These are phyloP conservation scores for Ophraella communa DNA, from an alignment of 2,888 invertebrate genomes.

Conservation along the genomic window DNA sequence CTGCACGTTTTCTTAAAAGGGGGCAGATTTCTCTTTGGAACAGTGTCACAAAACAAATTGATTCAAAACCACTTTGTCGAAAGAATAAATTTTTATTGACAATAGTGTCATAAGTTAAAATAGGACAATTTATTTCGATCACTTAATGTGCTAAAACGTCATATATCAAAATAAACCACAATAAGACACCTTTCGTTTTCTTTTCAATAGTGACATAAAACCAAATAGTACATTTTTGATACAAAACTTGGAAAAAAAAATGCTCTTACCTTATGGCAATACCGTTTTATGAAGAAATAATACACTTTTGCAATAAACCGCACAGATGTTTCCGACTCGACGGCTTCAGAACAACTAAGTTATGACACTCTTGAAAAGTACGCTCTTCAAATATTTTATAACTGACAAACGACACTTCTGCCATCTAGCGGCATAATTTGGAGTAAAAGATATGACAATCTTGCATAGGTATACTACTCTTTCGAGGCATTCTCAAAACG, in stretches of 20 bases:
- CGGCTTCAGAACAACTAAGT: too few relatives aligned
- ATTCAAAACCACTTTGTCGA: background rate
- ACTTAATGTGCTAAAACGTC: conserved; percentile 1
- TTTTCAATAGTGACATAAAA: background rate
- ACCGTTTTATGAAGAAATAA: too few relatives aligned
- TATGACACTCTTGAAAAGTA: too few relatives aligned
- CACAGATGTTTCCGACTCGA: too few relatives aligned
- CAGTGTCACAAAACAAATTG: conserved; percentile 3
- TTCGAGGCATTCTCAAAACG: background rate
- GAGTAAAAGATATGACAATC: conserved; percentile 3
- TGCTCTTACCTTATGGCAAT: background rate
- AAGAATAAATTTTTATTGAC: background rate
- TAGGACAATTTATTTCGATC: background rate
- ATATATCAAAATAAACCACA: too few relatives aligned
- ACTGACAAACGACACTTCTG: background rate
- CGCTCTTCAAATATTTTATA: too few relatives aligned
- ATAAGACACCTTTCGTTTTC: too few relatives aligned
- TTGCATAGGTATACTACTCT: background rate
- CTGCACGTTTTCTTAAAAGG: background rate
- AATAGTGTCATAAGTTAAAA: conserved; percentile 1
- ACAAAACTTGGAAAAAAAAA: conserved; percentile 3
- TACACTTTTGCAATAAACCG: too few relatives aligned
- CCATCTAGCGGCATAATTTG: conserved; percentile 1
- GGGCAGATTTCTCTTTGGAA: background rate
- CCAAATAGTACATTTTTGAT: conserved; percentile 5